Conservation (phyloP, 2,113 vertebrate genomes). For the Cettia cetti region DNA sequence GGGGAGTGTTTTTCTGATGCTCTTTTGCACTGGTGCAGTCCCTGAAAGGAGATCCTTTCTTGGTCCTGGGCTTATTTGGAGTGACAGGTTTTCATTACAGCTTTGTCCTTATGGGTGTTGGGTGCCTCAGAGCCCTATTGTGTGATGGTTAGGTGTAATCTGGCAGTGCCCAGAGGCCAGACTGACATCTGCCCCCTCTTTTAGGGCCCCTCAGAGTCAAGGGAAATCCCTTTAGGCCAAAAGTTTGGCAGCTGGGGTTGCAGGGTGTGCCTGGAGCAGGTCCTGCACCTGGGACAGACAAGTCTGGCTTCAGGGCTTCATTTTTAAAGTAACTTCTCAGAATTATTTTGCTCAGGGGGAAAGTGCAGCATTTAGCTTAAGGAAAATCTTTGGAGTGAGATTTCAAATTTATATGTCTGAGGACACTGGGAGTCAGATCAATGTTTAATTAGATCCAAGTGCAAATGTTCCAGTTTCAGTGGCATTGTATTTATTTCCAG, state of each 20-base stretch:
- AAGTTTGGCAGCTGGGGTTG: not conserved
- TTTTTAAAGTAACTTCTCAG: not conserved
- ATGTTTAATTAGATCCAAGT: not conserved
- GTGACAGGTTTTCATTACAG: not conserved
- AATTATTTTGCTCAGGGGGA: not conserved
- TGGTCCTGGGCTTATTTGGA: not conserved
- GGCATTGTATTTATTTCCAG: not conserved
- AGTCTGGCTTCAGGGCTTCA: not conserved
- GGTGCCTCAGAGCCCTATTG: not conserved
- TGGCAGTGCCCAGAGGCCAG: not conserved
- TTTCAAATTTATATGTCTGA: not conserved
- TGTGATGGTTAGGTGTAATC: not conserved
- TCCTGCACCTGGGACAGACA: not conserved
- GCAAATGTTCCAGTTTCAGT: not conserved
- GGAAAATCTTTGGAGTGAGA: not conserved
- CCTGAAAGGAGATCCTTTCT: not conserved
- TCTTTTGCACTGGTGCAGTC: not conserved
- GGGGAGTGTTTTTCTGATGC: not conserved
- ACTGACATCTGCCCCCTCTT: not conserved
- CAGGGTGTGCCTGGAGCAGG: not conserved
- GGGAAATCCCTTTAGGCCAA: not conserved
- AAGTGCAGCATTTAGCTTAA: not conserved
- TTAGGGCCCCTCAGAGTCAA: not conserved
- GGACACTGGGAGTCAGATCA: not conserved
- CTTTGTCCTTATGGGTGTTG: not conserved